Evolutionary conservation across 2,797 vertebrate genomes (phyloP).

Genomic region (Perodicticus potto): DNA sequence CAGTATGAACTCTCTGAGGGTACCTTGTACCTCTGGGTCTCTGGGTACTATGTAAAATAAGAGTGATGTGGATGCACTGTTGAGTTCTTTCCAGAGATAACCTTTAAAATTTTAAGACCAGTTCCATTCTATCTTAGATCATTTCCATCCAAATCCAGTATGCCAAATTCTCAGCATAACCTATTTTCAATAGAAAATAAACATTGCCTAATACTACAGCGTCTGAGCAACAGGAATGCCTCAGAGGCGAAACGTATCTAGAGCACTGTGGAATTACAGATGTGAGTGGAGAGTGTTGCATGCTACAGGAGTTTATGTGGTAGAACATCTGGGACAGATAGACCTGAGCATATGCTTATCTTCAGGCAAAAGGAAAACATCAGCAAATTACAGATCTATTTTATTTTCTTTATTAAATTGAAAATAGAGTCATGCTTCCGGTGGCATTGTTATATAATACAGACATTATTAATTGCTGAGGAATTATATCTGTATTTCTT

Average conservation of each 20-base stretch:
- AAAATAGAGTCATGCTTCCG: constrained; percentile 29
- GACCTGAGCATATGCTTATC: not conserved
- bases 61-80: not conserved
- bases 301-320: constrained; percentile 1
- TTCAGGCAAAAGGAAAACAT: constrained; percentile 7
- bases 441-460: not conserved
- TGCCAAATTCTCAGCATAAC: not conserved
- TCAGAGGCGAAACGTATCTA: not conserved
- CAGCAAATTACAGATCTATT: constrained; percentile 8
- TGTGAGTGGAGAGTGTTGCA: not conserved
- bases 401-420: not conserved
- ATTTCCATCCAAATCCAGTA: not conserved
- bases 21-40: not conserved
- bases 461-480: constrained; percentile 22
- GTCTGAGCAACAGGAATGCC: not conserved
- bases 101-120: constrained; percentile 24
- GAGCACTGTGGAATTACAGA: not conserved
- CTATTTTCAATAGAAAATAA: constrained; percentile 38
- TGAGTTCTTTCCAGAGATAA: constrained; percentile 3
- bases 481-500: not conserved
- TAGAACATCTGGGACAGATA: constrained; percentile 3
- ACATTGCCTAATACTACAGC: not conserved
- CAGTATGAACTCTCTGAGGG: not conserved
- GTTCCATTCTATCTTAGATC: not conserved
- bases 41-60: not conserved